Percentiles rank a stretch among this genome's conserved stretches.
phyloP scores from a whole-genome alignment of 2,888 invertebrate genomes.

The Scelioninae gen. 2 region DNA sequence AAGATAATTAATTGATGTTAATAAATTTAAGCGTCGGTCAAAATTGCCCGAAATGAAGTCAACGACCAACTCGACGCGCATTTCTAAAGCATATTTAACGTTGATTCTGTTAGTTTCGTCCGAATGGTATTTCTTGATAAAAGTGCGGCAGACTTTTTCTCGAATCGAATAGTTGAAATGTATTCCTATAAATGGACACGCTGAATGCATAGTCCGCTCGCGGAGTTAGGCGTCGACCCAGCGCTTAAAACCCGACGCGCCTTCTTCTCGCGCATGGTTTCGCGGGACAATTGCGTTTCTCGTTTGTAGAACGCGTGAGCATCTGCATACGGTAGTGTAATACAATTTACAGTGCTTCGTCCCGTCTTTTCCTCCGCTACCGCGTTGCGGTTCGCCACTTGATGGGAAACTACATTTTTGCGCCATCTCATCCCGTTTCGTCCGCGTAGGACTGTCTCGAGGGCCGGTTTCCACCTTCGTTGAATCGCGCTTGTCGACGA shows the following conservation, averaged over 20 bases:
- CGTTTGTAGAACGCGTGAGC: constrained; percentile 66
- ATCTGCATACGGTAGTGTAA: constrained; percentile 66
- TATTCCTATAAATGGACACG: constrained; percentile 38
- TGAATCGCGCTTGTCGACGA: constrained; percentile 60
- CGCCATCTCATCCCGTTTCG: constrained; percentile 54
- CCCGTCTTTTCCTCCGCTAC: constrained; percentile 59
- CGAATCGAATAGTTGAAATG: constrained; percentile 26
- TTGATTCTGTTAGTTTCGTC: no score
- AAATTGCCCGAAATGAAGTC: no score
- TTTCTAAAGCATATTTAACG: no score
- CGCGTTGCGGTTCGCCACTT: constrained; percentile 71
- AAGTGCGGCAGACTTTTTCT: no score
- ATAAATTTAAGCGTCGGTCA: no score
- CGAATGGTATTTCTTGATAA: no score
- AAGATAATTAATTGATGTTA: no score
- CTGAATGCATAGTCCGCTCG: constrained; percentile 8
- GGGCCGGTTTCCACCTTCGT: constrained; percentile 60
- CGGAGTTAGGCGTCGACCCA: constrained; percentile 45
- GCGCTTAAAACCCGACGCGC: constrained; percentile 44
- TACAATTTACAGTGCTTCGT: constrained; percentile 67
- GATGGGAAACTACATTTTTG: constrained; percentile 70
- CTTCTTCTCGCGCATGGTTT: constrained; percentile 52
- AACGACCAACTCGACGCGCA: no score
- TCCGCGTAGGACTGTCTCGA: constrained; percentile 51
- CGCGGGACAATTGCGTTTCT: constrained; percentile 69